Conservation (phyloP, 2,888 invertebrate species). For the Apamea epomidion region DNA sequence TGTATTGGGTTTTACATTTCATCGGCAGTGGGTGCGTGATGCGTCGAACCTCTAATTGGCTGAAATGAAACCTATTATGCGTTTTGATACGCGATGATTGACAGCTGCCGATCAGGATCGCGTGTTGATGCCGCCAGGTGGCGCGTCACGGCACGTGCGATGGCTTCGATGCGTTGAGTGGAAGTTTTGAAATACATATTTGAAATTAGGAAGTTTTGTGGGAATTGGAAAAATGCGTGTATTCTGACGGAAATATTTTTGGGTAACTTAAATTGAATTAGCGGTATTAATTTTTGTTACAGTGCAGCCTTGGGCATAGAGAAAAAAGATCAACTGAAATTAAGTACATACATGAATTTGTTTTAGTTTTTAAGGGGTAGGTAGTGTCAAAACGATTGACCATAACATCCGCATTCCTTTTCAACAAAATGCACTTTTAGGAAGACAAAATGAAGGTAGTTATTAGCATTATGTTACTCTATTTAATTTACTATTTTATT, state of each 20-base stretch:
- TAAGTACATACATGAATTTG: neutral
- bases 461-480: neutral
- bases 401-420: neutral
- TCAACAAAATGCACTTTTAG: neutral
- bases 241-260: neutral
- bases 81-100: conserved; percentile 84
- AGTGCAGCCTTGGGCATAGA: neutral
- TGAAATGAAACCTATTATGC: conserved; percentile 84
- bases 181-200: conserved; percentile 46
- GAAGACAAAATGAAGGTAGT: neutral
- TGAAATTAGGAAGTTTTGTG: conserved; percentile 9
- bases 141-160: conserved; percentile 74
- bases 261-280: neutral
- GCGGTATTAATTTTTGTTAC: neutral
- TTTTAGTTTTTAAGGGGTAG: neutral
- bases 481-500: neutral
- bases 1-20: conserved; percentile 73
- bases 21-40: conserved; percentile 79
- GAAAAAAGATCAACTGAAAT: neutral
- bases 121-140: conserved; percentile 81
- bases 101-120: conserved; percentile 87
- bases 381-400: neutral
- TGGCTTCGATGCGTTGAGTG: conserved; percentile 36
- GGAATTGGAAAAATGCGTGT: neutral
- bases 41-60: conserved; percentile 81